Base-by-base conservation (phyloP, 92 coral and sea anemone species). In the Desmophyllum pertusum region DNA sequence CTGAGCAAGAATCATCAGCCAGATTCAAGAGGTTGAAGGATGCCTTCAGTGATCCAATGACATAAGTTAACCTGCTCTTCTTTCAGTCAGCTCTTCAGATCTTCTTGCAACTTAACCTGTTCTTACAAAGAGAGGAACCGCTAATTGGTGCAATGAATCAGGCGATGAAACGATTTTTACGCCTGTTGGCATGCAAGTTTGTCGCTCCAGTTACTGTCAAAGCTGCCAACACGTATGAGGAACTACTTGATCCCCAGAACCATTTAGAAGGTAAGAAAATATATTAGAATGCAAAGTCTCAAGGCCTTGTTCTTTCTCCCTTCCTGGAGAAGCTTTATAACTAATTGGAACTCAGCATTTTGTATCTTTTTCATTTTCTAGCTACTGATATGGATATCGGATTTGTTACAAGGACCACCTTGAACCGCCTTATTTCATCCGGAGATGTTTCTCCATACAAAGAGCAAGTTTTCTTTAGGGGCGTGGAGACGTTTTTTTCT, bases 11-110 rank as follows among this genome's bases (percentile, higher is more conserved):
- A 59, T 62, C 43, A 9, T 38, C 73, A 50, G 86, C 83, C 52
- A 72, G 88, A 65, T 89, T 84, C 46, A 78, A 89, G 80, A 62
- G 92, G 55, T 67, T 89, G 70, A 66, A 84, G 81, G 80, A 72
- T 64, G 79, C 78, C 74, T 84, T 84, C 63, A 30, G 17, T 5
- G 78, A 77, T 33, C 83, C 83, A 2, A 50, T 85, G 72, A 77
- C 88, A 11, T 88, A 89, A 65, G 88, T 82, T 27, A 57, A 82
- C 33, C 78, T 83, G 27, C 79, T 88, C 50, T 77, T 88, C 66
- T 77, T 31, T 53, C 86, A 87, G 82, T 43, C 64, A 57, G 0
- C 64, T 14, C 33, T 57, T 30, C 64, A 57, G 31, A 57, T n/a
- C 64, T 57, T 25, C 62, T 8, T 55, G 62, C 62, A 55, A 55